Evolutionary conservation across 2,888 invertebrate species (phyloP).

Genomic region (Cheilosia grossa): DNA sequence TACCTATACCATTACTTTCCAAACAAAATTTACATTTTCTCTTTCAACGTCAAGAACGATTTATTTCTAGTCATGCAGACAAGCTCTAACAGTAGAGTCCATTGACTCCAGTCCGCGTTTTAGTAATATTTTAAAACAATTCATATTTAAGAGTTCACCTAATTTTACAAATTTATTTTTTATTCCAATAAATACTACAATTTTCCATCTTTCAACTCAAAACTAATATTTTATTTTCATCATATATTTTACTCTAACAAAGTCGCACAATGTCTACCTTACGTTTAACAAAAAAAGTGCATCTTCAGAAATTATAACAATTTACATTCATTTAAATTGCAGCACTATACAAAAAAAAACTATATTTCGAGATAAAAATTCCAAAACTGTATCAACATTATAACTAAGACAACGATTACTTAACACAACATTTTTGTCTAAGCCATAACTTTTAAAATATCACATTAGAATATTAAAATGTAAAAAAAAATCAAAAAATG

Average conservation of each 20-base stretch:
- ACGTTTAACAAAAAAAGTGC: constrained; percentile 1
- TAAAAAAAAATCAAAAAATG: constrained; percentile 34
- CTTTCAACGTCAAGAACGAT: no score
- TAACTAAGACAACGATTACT: constrained; percentile 30
- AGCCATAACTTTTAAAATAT: constrained; percentile 62
- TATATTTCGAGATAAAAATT: constrained; percentile 54
- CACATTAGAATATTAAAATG: constrained; percentile 63
- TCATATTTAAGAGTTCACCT: no score
- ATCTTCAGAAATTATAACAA: constrained; percentile 35
- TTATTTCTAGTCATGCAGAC: no score
- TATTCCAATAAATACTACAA: background rate
- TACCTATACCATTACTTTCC: no score
- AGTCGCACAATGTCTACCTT: background rate
- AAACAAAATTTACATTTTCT: no score
- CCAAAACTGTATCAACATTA: constrained; percentile 20
- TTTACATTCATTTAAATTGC: constrained; percentile 42
- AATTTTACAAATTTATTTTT: no score
- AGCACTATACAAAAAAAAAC: constrained; percentile 27
- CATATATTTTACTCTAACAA: constrained; percentile 9
- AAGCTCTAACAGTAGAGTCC: no score
- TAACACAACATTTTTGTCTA: constrained; percentile 38
- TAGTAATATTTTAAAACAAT: no score
- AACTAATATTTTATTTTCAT: constrained; percentile 9
- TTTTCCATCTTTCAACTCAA: background rate
- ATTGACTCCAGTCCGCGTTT: no score